A percentile compares a stretch with the other conserved stretches of the same genome.
phyloP scores from a whole-genome alignment of 64 coral and sea anemone genomes.

The Pocillopora damicornis region DNA sequence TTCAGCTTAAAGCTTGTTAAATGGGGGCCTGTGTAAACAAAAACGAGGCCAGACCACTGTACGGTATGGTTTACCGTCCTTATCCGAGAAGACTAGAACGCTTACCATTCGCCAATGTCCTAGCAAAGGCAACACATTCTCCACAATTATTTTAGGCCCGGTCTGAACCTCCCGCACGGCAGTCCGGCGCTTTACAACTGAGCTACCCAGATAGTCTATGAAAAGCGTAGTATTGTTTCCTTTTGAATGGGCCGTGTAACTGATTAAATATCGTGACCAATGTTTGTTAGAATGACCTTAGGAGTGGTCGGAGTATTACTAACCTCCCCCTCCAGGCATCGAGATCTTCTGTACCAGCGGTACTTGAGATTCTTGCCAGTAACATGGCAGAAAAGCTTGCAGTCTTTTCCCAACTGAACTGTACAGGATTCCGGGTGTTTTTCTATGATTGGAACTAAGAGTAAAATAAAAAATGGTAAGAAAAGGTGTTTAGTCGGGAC shows the following conservation, averaged over 20 bases:
- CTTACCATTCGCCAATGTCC: too few relatives aligned
- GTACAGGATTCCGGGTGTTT: constrained; percentile 79
- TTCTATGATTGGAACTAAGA: constrained; percentile 65
- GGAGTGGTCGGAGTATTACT: neutral
- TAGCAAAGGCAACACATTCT: too few relatives aligned
- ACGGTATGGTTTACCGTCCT: too few relatives aligned
- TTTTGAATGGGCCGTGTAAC: too few relatives aligned
- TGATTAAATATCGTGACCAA: neutral
- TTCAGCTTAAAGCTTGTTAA: too few relatives aligned
- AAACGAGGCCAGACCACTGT: too few relatives aligned
- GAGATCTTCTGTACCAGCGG: constrained; percentile 74
- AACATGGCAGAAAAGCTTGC: constrained; percentile 69
- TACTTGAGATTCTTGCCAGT: constrained; percentile 77
- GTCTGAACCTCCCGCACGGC: too few relatives aligned
- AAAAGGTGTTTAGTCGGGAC: neutral
- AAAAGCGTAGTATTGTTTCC: too few relatives aligned
- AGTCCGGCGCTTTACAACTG: too few relatives aligned
- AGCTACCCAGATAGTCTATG: neutral
- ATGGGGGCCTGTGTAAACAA: too few relatives aligned
- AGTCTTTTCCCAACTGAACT: constrained; percentile 78
- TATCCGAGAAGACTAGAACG: too few relatives aligned
- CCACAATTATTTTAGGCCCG: too few relatives aligned
- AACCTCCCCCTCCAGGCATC: constrained; percentile 70
- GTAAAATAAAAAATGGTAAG: neutral
- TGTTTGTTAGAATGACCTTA: neutral